Evolutionary conservation across 1,140 invertebrate genomes (phyloP), one percentile per base, ranked within the genome.

Genomic region (Ctenoplectra terminalis): DNA sequence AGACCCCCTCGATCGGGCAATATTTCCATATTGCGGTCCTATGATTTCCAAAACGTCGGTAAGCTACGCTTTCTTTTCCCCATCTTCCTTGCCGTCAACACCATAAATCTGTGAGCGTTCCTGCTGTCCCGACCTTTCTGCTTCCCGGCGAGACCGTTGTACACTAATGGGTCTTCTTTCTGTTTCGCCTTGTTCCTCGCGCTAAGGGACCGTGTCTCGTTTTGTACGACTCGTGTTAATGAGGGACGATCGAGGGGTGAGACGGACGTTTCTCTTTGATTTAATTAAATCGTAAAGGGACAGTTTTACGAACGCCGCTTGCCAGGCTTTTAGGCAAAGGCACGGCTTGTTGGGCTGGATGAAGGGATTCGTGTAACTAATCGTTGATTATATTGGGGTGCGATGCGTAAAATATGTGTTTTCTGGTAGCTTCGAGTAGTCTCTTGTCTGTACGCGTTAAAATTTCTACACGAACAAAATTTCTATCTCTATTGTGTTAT

Each of bases 21-120:
- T 52, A 72, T 79, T 61, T 79, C 56, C 54, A 72, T 52, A 43
- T 72, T 50, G 20, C 50, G 34, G 60, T 67, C 37, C 63, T 31
- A 20, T 31, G 23, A 48, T 70, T 29, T 0, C 4, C 1, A 17
- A 9, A 58, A 52, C 20, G 7, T 7, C 9, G 26, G 11, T n/a
- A 34, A 23, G 31, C 40, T 1, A 9, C 6, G 2, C 0, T 20
- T 50, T 7, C 8, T 58, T 1, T 7, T 1, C 15, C 5, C 20
- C 2, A 0, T 54, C 20, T 8, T 7, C 11, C 6, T 0, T 0
- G 34, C 17, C 31, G 17, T 43, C 31, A 17, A 26, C 11, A 26
- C 34, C 69, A 72, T 79, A 79, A 79, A 79, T 63, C 34, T 72
- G 26, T 20, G 5, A 26, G 1, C 3, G 5, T 5, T 43, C 26